These are phyloP conservation scores for Oxycera nigricornis DNA, from an alignment of 2,888 invertebrate species.

Conservation along the genomic window DNA sequence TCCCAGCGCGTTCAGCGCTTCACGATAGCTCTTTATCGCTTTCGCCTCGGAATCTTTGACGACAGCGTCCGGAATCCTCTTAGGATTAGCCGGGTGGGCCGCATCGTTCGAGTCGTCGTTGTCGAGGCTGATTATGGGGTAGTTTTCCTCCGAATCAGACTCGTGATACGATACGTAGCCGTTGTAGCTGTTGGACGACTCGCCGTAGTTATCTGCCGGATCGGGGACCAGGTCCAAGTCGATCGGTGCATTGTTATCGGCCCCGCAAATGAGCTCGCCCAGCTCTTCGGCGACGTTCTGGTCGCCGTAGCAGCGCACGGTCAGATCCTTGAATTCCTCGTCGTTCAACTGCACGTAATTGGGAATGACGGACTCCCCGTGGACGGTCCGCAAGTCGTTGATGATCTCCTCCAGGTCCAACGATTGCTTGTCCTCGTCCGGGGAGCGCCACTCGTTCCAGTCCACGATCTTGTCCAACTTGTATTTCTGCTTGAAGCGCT, in stretches of 20 bases:
- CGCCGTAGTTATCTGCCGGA: background rate
- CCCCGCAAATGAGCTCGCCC: background rate
- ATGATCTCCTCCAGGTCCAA: slow-evolving; percentile 11
- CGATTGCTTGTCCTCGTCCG: background rate
- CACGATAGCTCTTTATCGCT: slow-evolving; percentile 27
- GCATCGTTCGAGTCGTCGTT: slow-evolving; percentile 4
- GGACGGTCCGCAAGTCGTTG: slow-evolving; percentile 14
- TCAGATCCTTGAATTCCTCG: slow-evolving; percentile 32
- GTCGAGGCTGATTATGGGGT: background rate
- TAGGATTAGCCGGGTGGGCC: background rate
- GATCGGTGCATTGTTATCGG: background rate
- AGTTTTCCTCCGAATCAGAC: slow-evolving; percentile 2
- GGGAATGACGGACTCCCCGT: slow-evolving; percentile 15
- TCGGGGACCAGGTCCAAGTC: background rate
- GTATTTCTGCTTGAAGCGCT: slow-evolving; percentile 41
- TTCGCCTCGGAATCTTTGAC: slow-evolving; percentile 24
- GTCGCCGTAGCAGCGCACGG: slow-evolving; percentile 28
- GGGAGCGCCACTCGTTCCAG: slow-evolving; percentile 3
- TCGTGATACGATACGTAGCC: slow-evolving; percentile 18
- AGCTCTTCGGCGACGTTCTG: slow-evolving; percentile 23
- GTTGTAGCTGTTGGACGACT: slow-evolving; percentile 27
- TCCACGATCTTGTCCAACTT: slow-evolving; percentile 14
- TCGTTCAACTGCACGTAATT: slow-evolving; percentile 30
- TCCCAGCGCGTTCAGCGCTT: slow-evolving; percentile 38
- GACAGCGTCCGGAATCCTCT: background rate